These are phyloP conservation scores for Tenodera sinensis DNA, from an alignment of 2,888 invertebrate genomes.

Conservation along the genomic window DNA sequence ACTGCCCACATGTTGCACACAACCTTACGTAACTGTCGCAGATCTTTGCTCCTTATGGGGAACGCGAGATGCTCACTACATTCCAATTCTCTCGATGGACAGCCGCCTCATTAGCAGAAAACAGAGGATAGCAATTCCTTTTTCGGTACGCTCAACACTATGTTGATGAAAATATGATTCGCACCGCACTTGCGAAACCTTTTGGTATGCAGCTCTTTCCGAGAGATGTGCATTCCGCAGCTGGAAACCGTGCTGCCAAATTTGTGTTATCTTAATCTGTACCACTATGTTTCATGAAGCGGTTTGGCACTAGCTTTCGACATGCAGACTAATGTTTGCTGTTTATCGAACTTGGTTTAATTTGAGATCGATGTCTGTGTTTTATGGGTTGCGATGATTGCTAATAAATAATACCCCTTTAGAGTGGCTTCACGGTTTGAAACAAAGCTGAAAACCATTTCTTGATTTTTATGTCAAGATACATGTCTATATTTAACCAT, in stretches of 20 bases:
- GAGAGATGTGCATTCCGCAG: not conserved
- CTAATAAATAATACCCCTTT: no score
- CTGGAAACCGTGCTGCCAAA: not conserved
- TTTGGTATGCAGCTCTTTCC: not conserved
- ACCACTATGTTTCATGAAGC: no score
- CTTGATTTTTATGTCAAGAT: no score
- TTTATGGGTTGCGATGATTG: no score
- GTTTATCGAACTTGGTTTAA: no score
- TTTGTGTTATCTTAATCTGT: not conserved
- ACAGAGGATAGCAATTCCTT: not conserved
- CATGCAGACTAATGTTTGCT: no score
- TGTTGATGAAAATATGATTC: not conserved
- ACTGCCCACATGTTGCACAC: not conserved
- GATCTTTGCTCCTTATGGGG: not conserved
- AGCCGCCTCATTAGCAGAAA: not conserved
- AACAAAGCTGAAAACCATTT: no score
- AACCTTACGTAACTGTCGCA: not conserved
- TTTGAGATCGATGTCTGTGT: no score
- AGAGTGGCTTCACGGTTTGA: no score
- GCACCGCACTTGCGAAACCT: not conserved
- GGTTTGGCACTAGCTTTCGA: no score
- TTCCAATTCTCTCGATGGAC: not conserved
- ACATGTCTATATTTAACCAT: no score
- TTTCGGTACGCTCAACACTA: not conserved
- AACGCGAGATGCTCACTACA: not conserved